Percentiles rank a stretch among this genome's conserved stretches.
phyloP scores from a whole-genome alignment of 2,113 vertebrate genomes.

The Egretta garzetta region DNA sequence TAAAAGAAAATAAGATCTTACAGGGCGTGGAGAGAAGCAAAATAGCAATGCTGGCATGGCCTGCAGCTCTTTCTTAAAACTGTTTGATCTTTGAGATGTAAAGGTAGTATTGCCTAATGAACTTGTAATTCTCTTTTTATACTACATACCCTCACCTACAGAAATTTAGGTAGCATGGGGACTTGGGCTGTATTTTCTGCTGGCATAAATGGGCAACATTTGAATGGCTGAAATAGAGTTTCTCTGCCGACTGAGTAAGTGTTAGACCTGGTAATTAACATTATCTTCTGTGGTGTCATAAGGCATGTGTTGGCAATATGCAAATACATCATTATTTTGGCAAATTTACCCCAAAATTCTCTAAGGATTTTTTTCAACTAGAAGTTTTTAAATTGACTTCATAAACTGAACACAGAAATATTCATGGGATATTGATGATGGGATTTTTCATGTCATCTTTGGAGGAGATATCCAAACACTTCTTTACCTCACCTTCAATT shows the following conservation, averaged over 20 bases:
- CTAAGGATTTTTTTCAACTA: background rate
- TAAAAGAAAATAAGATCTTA: slow-evolving; percentile 28
- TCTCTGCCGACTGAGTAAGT: background rate
- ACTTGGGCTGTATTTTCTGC: background rate
- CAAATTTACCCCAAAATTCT: background rate
- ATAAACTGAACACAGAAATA: background rate
- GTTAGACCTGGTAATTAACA: background rate
- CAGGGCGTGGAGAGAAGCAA: background rate
- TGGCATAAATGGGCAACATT: background rate
- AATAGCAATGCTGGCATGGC: background rate
- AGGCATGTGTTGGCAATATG: background rate
- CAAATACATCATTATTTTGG: background rate
- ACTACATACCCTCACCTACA: background rate
- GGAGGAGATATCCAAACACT: background rate
- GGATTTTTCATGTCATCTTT: background rate
- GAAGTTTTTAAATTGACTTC: background rate
- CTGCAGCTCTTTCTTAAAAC: slow-evolving; percentile 23
- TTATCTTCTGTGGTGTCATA: background rate
- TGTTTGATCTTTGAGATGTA: slow-evolving; percentile 20
- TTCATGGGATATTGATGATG: background rate
- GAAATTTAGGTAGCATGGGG: background rate
- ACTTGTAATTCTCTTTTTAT: background rate
- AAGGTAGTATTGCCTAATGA: background rate
- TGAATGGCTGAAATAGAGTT: background rate
- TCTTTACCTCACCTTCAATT: background rate